Evolutionary conservation across 2,797 vertebrate species (phyloP), one percentile per base, ranked within the genome.

Genomic region (Cephalopachus bancanus): DNA sequence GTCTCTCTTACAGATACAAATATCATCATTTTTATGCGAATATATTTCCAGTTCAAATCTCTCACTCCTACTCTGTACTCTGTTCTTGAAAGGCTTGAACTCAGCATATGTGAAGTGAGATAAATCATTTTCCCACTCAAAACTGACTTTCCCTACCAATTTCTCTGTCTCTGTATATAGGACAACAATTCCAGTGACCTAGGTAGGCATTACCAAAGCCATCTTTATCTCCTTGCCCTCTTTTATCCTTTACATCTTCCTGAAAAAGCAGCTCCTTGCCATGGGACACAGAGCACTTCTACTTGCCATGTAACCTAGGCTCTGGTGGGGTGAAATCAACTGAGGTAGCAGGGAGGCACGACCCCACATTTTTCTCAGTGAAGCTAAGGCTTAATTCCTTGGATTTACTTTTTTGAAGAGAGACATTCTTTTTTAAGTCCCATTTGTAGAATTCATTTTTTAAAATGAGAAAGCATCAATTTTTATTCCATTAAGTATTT

Each of bases 341-440:
- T 2, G 49, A 78, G 22, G 83, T 16, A 15, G 12, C 22, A 12
- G 33, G 28, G 28, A 24, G 14, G 11, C 79, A 28, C 16, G 17
- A n/a, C 26, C 53, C 12, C 7, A 65, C 10, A 16, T 87, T 76
- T 88, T 78, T 57, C 83, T 78, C 22, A 57, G 10, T n/a, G 26
- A 74, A 30, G 19, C 15, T 74, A 67, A 92, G 11, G 3, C 44
- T 83, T 60, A 87, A 76, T 83, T 75, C 19, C 49, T 86, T 3
- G 37, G 59, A 72, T 88, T 90, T 74, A 71, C 19, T 79, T 95
- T 57, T 88, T 89, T 83, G 26, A 83, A 78, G 49, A 44, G 30
- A 85, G 57, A 65, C 28, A 24, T 60, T 92, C 53, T 78, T 55
- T 89, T 89, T 57, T 51, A 91, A 88, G 28, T 78, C 78, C 14